phyloP scores from a whole-genome alignment of 2,888 invertebrate species.

The Limnephilus marmoratus region DNA sequence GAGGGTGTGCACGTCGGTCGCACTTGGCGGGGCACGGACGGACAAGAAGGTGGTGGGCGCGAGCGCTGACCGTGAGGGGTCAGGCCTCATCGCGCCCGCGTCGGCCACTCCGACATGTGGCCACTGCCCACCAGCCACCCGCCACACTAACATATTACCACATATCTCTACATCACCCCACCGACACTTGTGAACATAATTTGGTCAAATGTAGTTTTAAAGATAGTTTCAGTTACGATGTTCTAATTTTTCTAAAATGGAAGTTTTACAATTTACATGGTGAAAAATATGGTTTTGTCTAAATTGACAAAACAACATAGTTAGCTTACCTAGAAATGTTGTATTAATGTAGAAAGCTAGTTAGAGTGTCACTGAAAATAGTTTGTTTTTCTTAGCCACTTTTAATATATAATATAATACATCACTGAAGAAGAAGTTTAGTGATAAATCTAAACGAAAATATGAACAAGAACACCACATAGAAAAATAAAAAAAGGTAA shows the following conservation, averaged over 20 bases:
- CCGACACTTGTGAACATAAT: background rate
- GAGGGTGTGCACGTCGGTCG: slow-evolving; percentile 18
- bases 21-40: slow-evolving; percentile 34
- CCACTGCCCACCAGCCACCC: too few relatives aligned
- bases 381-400: too few relatives aligned
- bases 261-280: background rate
- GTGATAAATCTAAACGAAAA: too few relatives aligned
- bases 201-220: background rate
- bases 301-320: background rate
- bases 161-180: background rate
- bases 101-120: background rate
- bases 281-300: background rate
- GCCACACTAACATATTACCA: too few relatives aligned
- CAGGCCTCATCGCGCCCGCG: slow-evolving; percentile 1
- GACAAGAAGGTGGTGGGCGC: slow-evolving; percentile 60
- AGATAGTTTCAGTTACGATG: too few relatives aligned
- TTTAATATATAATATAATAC: too few relatives aligned
- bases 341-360: too few relatives aligned
- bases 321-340: background rate
- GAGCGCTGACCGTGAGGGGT: slow-evolving; percentile 57
- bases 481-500: too few relatives aligned
- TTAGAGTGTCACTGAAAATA: too few relatives aligned
- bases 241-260: background rate
- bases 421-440: too few relatives aligned
- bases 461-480: too few relatives aligned